Percentiles rank a stretch among this genome's conserved stretches.
Evolutionary conservation across 2,113 vertebrate genomes (phyloP).

Genomic region (Festucalex cinctus): DNA sequence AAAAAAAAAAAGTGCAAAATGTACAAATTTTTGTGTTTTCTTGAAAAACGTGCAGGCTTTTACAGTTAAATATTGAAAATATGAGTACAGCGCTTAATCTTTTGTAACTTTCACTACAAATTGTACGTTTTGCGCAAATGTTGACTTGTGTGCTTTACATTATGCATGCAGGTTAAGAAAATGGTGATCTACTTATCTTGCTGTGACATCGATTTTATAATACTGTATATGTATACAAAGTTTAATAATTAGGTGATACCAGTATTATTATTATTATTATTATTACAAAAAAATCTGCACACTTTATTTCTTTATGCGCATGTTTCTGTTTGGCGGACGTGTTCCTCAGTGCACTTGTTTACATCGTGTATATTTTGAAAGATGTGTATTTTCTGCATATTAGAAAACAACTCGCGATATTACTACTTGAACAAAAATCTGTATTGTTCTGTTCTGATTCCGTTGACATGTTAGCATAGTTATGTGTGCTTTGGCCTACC

Average conservation of each 20-base stretch:
- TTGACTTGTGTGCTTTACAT: constrained; percentile 17
- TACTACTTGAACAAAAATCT: background rate
- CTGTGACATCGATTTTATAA: background rate
- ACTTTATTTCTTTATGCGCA: constrained; percentile 34
- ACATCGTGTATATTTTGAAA: constrained; percentile 28
- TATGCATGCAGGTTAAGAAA: constrained; percentile 43
- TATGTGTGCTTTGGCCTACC: constrained; percentile 46
- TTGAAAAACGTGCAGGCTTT: background rate
- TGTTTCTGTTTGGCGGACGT: constrained; percentile 47
- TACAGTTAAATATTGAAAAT: background rate
- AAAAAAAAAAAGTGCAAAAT: background rate
- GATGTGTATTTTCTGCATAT: background rate
- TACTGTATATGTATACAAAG: background rate
- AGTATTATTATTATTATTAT: background rate
- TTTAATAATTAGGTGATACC: background rate
- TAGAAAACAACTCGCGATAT: too few relatives aligned
- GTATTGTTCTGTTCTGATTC: background rate
- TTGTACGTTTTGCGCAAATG: background rate
- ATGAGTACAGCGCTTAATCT: background rate
- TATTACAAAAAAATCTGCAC: background rate
- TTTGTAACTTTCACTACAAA: constrained; percentile 5
- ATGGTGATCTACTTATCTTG: constrained; percentile 11
- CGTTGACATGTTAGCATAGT: background rate
- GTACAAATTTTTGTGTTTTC: background rate
- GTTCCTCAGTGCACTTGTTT: constrained; percentile 27